Percentiles rank a stretch among this genome's conserved stretches.
phyloP scores from a whole-genome alignment of 2,888 invertebrate genomes.

The Trissolcus japonicus region DNA sequence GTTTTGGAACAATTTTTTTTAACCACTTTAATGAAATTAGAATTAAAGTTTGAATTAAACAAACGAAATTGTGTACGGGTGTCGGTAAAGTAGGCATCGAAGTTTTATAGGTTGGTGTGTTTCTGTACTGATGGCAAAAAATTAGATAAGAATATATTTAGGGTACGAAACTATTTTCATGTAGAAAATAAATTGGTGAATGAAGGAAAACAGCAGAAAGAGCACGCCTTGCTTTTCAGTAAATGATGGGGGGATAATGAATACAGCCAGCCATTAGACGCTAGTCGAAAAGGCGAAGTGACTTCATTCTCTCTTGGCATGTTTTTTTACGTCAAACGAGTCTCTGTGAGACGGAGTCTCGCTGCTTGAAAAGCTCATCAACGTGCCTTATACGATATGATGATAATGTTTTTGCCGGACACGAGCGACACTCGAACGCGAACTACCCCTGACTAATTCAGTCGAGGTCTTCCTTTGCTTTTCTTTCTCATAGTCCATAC shows the following conservation, averaged over 20 bases:
- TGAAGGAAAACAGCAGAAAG: constrained; percentile 8
- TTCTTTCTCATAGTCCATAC: constrained; percentile 38
- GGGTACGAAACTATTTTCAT: no score
- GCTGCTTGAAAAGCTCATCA: constrained; percentile 70
- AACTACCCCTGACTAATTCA: constrained; percentile 57
- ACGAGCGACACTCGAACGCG: constrained; percentile 55
- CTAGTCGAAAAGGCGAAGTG: constrained; percentile 65
- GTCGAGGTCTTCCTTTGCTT: constrained; percentile 38
- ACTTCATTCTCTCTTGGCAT: constrained; percentile 60
- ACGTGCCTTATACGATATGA: constrained; percentile 61
- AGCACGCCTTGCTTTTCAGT: constrained; percentile 19
- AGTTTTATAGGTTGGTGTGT: no score
- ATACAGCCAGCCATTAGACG: constrained; percentile 60
- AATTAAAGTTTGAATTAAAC: no score
- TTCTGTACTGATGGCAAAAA: no score
- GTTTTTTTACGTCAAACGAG: constrained; percentile 65
- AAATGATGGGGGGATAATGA: constrained; percentile 49
- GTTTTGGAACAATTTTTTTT: no score
- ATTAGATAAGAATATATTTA: no score
- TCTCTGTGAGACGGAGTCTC: constrained; percentile 59
- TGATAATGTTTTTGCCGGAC: constrained; percentile 58
- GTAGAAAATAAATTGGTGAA: background rate
- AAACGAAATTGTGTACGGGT: no score
- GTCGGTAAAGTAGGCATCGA: no score
- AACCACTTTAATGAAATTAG: no score